Percentiles rank a stretch among this genome's conserved stretches.
Evolutionary conservation across 1,140 invertebrate species (phyloP).

Genomic region (Doryteuthis pealeii): DNA sequence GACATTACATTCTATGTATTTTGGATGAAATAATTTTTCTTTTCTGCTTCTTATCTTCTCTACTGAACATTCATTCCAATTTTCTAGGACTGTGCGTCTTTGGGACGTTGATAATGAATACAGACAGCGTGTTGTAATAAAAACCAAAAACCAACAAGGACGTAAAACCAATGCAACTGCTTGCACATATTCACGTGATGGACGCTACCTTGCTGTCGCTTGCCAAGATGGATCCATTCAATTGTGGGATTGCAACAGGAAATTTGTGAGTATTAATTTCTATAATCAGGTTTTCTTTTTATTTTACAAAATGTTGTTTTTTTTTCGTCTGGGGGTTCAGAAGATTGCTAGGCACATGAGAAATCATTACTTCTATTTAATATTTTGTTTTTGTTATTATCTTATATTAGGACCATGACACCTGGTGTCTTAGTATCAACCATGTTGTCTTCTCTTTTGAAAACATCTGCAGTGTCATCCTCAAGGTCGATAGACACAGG

Average conservation of each 20-base stretch:
- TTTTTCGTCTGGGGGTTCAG: too few species aligned
- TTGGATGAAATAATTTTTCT: too few species aligned
- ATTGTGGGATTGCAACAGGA: constrained; percentile 90
- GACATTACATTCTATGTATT: too few species aligned
- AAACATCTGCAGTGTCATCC: too few species aligned
- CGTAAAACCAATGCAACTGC: constrained; percentile 85
- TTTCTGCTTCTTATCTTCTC: too few species aligned
- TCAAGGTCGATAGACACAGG: too few species aligned
- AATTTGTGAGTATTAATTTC: constrained; percentile 61
- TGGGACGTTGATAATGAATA: constrained; percentile 78
- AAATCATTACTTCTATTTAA: too few species aligned
- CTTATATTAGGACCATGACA: too few species aligned
- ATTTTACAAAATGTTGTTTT: not conserved
- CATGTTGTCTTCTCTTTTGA: too few species aligned
- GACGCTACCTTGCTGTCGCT: constrained; percentile 83
- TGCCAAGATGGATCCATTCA: constrained; percentile 96
- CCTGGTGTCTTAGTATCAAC: too few species aligned
- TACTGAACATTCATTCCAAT: not conserved
- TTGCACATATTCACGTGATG: constrained; percentile 68
- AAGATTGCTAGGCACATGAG: too few species aligned
- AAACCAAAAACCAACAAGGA: constrained; percentile 84
- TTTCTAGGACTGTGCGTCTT: constrained; percentile 76
- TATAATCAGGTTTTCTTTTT: not conserved
- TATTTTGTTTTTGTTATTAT: too few species aligned
- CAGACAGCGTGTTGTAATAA: constrained; percentile 85